A percentile compares a stretch with the other conserved stretches of the same genome.
These are phyloP conservation scores for Proterorhinus semilunaris DNA, from an alignment of 2,113 vertebrate species.

Conservation along the genomic window DNA sequence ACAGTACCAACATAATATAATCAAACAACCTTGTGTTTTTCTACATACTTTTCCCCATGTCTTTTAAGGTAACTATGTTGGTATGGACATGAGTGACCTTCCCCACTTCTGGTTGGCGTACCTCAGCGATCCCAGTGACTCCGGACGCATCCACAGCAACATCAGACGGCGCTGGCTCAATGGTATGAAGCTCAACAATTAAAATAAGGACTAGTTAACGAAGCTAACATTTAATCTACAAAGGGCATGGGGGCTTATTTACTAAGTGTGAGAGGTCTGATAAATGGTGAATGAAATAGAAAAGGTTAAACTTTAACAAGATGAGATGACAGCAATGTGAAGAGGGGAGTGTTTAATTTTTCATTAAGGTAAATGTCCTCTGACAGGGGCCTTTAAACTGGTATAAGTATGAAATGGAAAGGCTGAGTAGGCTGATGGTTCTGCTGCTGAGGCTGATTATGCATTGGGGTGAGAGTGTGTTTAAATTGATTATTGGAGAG, in stretches of 20 bases:
- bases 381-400: background rate
- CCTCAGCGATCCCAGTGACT: slow-evolving; percentile 82
- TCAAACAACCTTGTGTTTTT: background rate
- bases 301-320: too few relatives aligned
- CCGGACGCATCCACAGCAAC: slow-evolving; percentile 82
- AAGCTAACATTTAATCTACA: background rate
- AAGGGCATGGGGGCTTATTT: background rate
- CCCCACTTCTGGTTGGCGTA: slow-evolving; percentile 81
- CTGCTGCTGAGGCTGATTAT: too few relatives aligned
- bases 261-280: too few relatives aligned
- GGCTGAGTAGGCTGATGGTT: background rate
- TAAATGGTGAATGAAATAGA: too few relatives aligned
- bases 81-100: slow-evolving; percentile 72
- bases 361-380: too few relatives aligned
- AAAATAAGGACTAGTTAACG: background rate
- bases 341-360: too few relatives aligned
- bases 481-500: too few relatives aligned
- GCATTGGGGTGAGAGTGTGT: too few relatives aligned
- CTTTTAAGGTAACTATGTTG: slow-evolving; percentile 70
- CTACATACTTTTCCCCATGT: background rate
- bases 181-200: slow-evolving; percentile 49
- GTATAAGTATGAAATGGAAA: background rate
- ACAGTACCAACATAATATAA: background rate
- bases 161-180: slow-evolving; percentile 80
- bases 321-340: too few relatives aligned